A percentile compares a stretch with the other conserved stretches of the same genome.
Evolutionary conservation across 2,797 vertebrate species (phyloP).

Genomic region (Anisognathus igniventris): DNA sequence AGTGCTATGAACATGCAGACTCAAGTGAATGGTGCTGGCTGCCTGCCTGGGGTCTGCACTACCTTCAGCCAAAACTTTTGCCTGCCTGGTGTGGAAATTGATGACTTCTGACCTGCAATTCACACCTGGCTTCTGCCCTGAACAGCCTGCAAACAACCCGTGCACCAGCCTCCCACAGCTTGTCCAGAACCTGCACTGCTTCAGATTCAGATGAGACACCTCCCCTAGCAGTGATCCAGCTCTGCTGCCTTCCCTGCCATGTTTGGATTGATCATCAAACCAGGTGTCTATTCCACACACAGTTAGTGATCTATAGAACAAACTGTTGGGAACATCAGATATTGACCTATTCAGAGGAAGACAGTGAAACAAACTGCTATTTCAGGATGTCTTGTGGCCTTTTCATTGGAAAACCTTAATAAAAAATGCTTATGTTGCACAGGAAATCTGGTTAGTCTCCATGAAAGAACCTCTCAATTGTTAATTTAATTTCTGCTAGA

Average conservation of each 20-base stretch:
- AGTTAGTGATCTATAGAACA: neutral
- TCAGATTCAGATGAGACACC: neutral
- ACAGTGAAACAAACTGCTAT: neutral
- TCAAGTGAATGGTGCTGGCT: neutral
- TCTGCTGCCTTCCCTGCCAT: neutral
- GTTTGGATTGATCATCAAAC: neutral
- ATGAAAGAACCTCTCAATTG: conserved; percentile 29
- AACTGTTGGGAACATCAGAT: neutral
- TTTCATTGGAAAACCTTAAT: neutral
- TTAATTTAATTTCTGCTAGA: conserved; percentile 62
- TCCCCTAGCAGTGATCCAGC: neutral
- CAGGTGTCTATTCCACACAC: neutral
- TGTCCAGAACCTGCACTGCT: fast-evolving
- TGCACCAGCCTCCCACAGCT: neutral
- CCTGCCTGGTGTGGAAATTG: neutral
- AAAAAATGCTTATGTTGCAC: neutral
- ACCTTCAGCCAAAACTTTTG: neutral
- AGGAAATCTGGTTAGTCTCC: conserved; percentile 51
- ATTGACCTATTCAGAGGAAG: neutral
- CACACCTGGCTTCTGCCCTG: neutral
- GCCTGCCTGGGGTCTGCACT: neutral
- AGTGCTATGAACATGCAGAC: neutral
- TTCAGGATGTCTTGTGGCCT: conserved; percentile 7
- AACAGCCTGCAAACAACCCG: fast-evolving
- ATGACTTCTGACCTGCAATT: neutral